A percentile compares a stretch with the other conserved stretches of the same genome.
Conservation (phyloP, 2,888 invertebrate species). For the Troides aeacus region DNA sequence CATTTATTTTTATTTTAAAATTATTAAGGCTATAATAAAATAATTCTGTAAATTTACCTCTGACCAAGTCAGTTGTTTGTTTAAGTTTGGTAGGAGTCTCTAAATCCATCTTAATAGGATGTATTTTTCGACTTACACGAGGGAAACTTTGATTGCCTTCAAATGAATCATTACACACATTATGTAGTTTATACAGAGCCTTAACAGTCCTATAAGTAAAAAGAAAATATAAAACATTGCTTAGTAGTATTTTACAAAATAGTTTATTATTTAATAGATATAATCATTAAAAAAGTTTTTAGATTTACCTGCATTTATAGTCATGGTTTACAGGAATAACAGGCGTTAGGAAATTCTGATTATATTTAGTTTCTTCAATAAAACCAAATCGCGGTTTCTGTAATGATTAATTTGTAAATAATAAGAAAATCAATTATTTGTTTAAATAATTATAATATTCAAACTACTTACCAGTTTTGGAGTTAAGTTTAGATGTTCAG, state of each 20-base stretch:
- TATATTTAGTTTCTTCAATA: slow-evolving; percentile 52
- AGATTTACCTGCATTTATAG: slow-evolving; percentile 62
- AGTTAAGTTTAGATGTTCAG: slow-evolving; percentile 72
- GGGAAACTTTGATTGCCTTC: slow-evolving; percentile 84
- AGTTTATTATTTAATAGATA: background rate
- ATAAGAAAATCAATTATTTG: background rate
- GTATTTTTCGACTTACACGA: slow-evolving; percentile 56
- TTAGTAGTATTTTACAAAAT: background rate
- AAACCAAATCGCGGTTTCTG: slow-evolving; percentile 52
- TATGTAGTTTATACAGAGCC: slow-evolving; percentile 44
- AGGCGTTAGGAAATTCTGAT: slow-evolving; percentile 55
- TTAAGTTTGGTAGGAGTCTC: slow-evolving; percentile 68
- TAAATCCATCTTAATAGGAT: slow-evolving; percentile 66
- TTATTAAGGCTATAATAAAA: background rate
- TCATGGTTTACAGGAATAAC: slow-evolving; percentile 52
- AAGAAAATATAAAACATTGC: background rate
- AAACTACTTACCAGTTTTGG: slow-evolving; percentile 64
- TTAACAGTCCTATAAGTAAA: slow-evolving; percentile 56
- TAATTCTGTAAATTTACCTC: slow-evolving; percentile 55
- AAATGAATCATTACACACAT: slow-evolving; percentile 71
- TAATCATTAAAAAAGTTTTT: slow-evolving; percentile 8
- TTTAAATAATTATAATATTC: slow-evolving; percentile 8
- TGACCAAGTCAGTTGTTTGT: slow-evolving; percentile 70
- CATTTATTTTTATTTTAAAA: background rate
- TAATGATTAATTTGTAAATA: slow-evolving; percentile 32